phyloP scores from a whole-genome alignment of 2,113 vertebrate species.

The Stercorarius parasiticus region DNA sequence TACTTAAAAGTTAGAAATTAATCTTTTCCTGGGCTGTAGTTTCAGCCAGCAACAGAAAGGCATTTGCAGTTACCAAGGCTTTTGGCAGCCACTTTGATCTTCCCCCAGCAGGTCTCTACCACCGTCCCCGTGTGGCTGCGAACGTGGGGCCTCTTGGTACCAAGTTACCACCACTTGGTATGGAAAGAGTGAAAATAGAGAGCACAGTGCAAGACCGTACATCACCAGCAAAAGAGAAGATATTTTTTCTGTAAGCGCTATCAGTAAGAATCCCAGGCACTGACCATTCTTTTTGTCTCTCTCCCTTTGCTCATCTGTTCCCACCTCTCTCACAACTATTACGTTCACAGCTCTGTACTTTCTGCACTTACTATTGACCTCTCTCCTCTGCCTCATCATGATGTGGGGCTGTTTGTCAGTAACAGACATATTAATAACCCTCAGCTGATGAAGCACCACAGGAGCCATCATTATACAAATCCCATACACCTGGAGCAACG shows the following conservation, averaged over 20 bases:
- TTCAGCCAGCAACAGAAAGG: not conserved
- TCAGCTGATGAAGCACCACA: not conserved
- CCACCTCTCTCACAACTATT: not conserved
- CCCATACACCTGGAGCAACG: rapidly evolving
- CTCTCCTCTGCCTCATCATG: rapidly evolving
- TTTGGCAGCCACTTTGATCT: rapidly evolving
- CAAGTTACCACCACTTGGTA: too few species aligned
- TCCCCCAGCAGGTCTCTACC: not conserved
- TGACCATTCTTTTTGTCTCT: too few species aligned
- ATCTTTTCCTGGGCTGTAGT: not conserved
- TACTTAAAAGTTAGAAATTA: too few species aligned
- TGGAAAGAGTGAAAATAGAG: rapidly evolving
- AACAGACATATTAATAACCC: not conserved
- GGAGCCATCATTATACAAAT: not conserved
- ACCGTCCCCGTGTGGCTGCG: rapidly evolving
- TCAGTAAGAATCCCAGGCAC: not conserved
- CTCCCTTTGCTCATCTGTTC: not conserved
- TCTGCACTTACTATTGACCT: not conserved
- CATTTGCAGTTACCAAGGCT: not conserved
- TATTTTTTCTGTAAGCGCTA: not conserved
- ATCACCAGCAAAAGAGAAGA: not conserved
- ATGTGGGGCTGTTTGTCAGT: not conserved
- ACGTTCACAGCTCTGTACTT: not conserved
- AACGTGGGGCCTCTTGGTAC: not conserved
- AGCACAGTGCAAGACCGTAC: not conserved